Base-by-base conservation (phyloP, 2,888 invertebrate genomes). In the Harmothoe impar region DNA sequence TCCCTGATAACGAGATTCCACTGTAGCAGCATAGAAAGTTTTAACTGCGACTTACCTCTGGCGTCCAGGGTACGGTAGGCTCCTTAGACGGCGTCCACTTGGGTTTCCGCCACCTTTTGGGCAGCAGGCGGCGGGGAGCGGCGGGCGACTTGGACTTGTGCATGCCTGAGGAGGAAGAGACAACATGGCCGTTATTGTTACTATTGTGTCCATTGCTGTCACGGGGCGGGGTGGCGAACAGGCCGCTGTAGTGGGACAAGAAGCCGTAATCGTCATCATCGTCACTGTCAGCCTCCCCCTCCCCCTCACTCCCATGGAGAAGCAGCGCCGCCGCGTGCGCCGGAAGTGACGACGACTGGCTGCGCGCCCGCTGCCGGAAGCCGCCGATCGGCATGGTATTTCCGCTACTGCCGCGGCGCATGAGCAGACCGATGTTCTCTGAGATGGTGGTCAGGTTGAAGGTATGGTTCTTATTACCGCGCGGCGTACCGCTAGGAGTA, bases 61-160 rank as follows among this genome's bases (percentile, higher is more conserved):
- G 43, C 43, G 81, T 81, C 81, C 81, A 81, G 23, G 81, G 81
- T 17, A 81, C 81, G 35, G 43, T 0, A 12, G 33, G 81, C 43
- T 81, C 81, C 81, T 81, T 81, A 35, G 81, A 33, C 43, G 81
- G 81, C 81, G 81, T 43, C 81, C 81, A 81, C 43, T 81, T 81
- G 10, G 81, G 81, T 35, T 81, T 81, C 81, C 81, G 81, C 81
- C 81, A 81, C 35, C 81, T 33, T n/a, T 81, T 81, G 3, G 81
- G 81, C 5, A 81, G 81, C 7, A 81, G 81, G n/a, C 81, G 81
- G 23, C 81, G 81, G 17, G 81, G 33, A 1, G 81, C 81, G 81
- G 81, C 81, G 81, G 81, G 81, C 81, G 81, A 81, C 81, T 81
- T 81, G 81, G 81, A 33, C 81, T 81, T 81, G 81, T 81, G 81